Evolutionary conservation across 2,113 vertebrate genomes (phyloP).

Genomic region (Pitta sordida): DNA sequence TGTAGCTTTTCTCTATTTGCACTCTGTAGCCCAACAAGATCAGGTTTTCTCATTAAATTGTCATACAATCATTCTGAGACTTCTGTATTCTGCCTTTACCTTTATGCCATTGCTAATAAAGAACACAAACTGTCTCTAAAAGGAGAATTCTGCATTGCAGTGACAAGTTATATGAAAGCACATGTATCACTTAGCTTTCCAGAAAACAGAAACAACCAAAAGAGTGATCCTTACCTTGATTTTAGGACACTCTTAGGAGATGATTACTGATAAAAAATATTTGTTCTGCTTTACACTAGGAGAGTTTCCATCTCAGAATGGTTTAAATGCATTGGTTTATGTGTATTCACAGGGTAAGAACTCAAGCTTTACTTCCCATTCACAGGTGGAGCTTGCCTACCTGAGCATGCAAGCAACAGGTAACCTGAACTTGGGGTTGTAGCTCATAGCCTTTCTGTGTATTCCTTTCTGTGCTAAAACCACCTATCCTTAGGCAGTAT

Average conservation of each 20-base stretch:
- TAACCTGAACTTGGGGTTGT: not conserved
- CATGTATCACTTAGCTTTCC: not conserved
- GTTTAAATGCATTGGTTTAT: not conserved
- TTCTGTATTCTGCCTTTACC: not conserved
- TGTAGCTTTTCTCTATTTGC: not conserved
- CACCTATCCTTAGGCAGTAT: not conserved
- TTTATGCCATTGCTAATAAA: not conserved
- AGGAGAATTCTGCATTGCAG: not conserved
- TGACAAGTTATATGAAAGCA: not conserved
- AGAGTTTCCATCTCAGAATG: not conserved
- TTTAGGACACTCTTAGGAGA: not conserved
- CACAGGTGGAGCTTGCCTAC: not conserved
- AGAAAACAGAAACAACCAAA: not conserved
- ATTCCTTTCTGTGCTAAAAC: not conserved
- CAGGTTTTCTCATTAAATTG: not conserved
- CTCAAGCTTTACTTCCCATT: accelerated
- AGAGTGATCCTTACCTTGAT: not conserved
- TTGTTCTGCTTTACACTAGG: not conserved
- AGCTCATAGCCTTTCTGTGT: not conserved
- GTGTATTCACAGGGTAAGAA: not conserved
- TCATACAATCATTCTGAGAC: not conserved
- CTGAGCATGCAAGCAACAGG: not conserved
- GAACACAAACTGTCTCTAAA: not conserved
- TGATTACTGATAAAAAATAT: not conserved
- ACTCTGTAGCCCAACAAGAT: not conserved